Percentiles rank a stretch among this genome's conserved stretches.
phyloP scores from a whole-genome alignment of 2,113 vertebrate genomes.

The Mormoops blainvillei region DNA sequence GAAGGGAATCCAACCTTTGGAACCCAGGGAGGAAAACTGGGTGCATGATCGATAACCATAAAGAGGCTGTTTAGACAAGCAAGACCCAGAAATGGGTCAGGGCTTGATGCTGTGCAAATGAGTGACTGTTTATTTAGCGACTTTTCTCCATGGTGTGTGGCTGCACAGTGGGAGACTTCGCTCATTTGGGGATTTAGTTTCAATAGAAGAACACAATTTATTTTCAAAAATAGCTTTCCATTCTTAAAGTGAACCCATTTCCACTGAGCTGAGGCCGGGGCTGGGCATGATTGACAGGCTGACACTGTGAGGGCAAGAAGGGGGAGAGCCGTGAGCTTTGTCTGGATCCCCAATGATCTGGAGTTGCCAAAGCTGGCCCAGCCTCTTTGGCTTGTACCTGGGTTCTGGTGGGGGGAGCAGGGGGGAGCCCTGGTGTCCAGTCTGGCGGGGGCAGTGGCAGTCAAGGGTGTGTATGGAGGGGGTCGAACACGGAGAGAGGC shows the following conservation, averaged over 20 bases:
- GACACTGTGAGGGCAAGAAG: rapidly evolving
- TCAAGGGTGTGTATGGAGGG: rapidly evolving
- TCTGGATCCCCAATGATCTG: background rate
- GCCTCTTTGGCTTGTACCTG: background rate
- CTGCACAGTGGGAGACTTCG: background rate
- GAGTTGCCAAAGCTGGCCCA: rapidly evolving
- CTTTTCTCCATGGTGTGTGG: background rate
- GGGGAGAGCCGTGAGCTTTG: background rate
- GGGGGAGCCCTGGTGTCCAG: background rate
- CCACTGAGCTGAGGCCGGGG: background rate
- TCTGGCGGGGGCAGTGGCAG: rapidly evolving
- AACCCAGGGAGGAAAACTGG: background rate
- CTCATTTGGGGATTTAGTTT: background rate
- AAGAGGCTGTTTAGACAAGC: background rate
- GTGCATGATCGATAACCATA: background rate
- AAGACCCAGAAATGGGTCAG: conserved; percentile 50
- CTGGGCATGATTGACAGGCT: rapidly evolving
- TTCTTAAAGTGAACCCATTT: background rate
- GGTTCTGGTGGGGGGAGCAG: background rate
- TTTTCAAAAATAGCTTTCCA: background rate
- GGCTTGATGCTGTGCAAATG: background rate
- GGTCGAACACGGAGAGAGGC: background rate
- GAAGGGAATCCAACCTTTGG: background rate
- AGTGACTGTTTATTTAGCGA: conserved; percentile 10
- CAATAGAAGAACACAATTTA: background rate